Evolutionary conservation across 2,888 invertebrate genomes (phyloP).

Genomic region (Caenorhabditis macrosperma): DNA sequence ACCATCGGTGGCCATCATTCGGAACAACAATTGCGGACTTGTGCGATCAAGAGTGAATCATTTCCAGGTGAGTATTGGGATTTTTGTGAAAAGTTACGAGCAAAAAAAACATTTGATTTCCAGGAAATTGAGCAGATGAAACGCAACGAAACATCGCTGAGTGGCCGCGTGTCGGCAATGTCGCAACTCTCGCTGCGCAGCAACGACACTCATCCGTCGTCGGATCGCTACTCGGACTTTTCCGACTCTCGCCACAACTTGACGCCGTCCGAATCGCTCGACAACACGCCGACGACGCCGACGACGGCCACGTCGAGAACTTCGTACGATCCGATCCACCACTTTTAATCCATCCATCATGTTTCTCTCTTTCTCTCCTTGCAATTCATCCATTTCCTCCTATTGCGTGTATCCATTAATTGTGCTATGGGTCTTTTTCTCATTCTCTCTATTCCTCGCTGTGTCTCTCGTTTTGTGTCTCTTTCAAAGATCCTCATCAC

Average conservation of each 20-base stretch:
- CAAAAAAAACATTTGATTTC: constrained; percentile 1
- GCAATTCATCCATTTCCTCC: too few relatives aligned
- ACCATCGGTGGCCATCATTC: constrained; percentile 58
- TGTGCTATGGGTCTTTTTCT: constrained; percentile 33
- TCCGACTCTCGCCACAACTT: constrained; percentile 45
- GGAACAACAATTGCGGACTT: constrained; percentile 50
- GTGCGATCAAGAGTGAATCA: constrained; percentile 58
- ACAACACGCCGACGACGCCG: constrained; percentile 11
- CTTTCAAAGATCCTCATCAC: not conserved
- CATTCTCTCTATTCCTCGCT: not conserved
- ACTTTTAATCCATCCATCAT: constrained; percentile 12
- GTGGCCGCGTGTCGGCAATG: constrained; percentile 27
- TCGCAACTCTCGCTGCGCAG: constrained; percentile 36
- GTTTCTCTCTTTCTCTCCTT: constrained; percentile 2
- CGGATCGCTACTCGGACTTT: constrained; percentile 50
- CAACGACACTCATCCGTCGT: constrained; percentile 27
- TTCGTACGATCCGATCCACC: constrained; percentile 9
- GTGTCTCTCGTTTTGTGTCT: not conserved
- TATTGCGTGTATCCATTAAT: too few relatives aligned
- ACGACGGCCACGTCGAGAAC: constrained; percentile 7
- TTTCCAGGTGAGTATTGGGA: constrained; percentile 41
- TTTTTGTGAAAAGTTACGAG: not conserved
- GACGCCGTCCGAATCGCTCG: constrained; percentile 34
- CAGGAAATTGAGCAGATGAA: constrained; percentile 53
- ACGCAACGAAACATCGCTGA: constrained; percentile 37